These are phyloP conservation scores for Lepidurus apus DNA, from an alignment of 1,140 invertebrate genomes.

Conservation along the genomic window DNA sequence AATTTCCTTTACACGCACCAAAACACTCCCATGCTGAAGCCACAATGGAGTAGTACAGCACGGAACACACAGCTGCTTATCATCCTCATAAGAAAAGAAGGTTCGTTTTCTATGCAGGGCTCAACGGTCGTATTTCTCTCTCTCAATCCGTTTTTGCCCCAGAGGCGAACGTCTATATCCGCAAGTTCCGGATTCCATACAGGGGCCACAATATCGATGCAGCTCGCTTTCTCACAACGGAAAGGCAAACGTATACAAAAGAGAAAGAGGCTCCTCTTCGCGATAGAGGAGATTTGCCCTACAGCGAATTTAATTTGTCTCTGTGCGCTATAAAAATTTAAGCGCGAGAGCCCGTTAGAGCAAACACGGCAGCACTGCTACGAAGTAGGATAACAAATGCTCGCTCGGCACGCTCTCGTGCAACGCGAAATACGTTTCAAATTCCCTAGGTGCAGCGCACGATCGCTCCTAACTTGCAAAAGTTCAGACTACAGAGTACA, in stretches of 20 bases:
- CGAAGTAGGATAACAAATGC: not conserved
- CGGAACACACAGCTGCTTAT: not conserved
- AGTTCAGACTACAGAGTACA: not conserved
- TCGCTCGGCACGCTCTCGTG: not conserved
- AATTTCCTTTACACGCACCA: not conserved
- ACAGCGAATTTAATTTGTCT: not conserved
- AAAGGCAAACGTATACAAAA: not conserved
- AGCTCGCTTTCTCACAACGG: not conserved
- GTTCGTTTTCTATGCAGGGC: not conserved
- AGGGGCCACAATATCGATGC: not conserved
- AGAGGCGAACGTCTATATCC: not conserved
- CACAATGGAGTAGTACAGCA: not conserved
- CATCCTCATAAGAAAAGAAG: not conserved
- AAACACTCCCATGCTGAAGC: not conserved
- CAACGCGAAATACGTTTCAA: not conserved
- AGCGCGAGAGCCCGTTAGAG: not conserved
- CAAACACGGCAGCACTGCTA: not conserved
- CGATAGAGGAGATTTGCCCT: not conserved
- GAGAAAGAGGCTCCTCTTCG: no score
- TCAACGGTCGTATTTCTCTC: no score
- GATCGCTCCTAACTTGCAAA: not conserved
- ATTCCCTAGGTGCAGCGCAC: not conserved
- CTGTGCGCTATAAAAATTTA: not conserved
- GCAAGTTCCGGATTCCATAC: conserved; percentile 17
- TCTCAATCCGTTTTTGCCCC: not conserved